Conservation (phyloP, 2,888 invertebrate species). For the Drosophila peninsularis region DNA sequence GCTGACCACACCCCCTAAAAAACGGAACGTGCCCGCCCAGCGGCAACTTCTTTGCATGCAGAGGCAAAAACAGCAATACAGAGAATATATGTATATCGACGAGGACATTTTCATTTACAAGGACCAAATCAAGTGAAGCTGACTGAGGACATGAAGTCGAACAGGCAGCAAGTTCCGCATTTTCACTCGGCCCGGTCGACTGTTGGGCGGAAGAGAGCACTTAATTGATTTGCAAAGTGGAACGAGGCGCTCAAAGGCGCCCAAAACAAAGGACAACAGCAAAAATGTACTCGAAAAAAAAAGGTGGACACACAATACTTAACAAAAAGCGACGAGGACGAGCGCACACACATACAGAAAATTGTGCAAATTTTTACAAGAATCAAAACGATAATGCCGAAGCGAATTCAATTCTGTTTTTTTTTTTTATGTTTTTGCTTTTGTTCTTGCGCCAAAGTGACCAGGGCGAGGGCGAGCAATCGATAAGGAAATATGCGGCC, state of each 20-base stretch:
- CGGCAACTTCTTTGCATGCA: constrained; percentile 15
- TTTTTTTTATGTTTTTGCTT: neutral
- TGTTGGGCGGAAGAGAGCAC: constrained; percentile 65
- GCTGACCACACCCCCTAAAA: constrained; percentile 16
- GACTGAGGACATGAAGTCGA: constrained; percentile 15
- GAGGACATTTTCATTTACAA: constrained; percentile 61
- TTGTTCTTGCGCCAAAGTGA: constrained; percentile 28
- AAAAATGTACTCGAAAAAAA: neutral
- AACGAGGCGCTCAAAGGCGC: constrained; percentile 48
- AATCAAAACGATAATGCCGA: constrained; percentile 30
- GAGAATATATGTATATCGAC: constrained; percentile 1
- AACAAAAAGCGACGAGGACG: constrained; percentile 3
- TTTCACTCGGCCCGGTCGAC: constrained; percentile 36
- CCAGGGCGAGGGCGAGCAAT: constrained; percentile 29
- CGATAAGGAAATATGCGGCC: constrained; percentile 35
- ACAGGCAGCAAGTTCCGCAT: constrained; percentile 8
- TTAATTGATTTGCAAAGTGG: constrained; percentile 74
- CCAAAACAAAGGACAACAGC: constrained; percentile 27
- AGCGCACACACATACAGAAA: neutral
- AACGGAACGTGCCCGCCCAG: constrained; percentile 9
- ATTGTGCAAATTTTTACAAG: constrained; percentile 33
- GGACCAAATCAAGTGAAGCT: constrained; percentile 46
- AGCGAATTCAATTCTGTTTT: constrained; percentile 30
- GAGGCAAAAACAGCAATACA: neutral
- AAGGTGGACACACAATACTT: constrained; percentile 6